phyloP scores from a whole-genome alignment of 2,888 invertebrate genomes.

The Selenia dentaria region DNA sequence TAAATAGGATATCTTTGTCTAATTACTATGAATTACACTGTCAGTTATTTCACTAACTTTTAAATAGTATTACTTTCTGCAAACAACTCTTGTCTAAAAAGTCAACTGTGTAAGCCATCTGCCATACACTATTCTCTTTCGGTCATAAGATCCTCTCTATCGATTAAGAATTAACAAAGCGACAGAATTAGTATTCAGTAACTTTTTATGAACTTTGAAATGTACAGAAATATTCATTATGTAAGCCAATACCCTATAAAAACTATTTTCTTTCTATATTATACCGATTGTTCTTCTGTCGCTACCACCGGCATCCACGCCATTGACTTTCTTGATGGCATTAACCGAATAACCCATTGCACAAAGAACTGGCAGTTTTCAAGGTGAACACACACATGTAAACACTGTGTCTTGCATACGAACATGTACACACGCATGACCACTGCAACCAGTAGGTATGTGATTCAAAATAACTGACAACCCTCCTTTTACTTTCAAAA shows the following conservation, averaged over 20 bases:
- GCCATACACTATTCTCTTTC: too few relatives aligned
- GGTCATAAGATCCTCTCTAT: too few relatives aligned
- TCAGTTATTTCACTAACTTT: too few relatives aligned
- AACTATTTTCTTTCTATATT: not conserved
- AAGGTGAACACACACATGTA: conserved; percentile 80
- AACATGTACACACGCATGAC: conserved; percentile 31
- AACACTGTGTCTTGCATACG: conserved; percentile 22
- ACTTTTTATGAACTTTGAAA: too few relatives aligned
- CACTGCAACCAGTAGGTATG: conserved; percentile 47
- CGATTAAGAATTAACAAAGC: too few relatives aligned
- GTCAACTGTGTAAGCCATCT: too few relatives aligned
- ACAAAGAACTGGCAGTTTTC: conserved; percentile 82
- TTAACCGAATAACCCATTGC: conserved; percentile 85
- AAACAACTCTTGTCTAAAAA: too few relatives aligned
- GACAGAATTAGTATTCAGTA: too few relatives aligned
- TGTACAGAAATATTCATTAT: too few relatives aligned
- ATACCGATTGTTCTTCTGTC: conserved; percentile 50
- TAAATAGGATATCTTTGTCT: too few relatives aligned
- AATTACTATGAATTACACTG: too few relatives aligned
- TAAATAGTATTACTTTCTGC: too few relatives aligned
- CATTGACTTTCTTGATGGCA: conserved; percentile 83
- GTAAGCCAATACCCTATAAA: not conserved
- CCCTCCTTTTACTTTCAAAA: conserved; percentile 26
- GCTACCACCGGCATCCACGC: conserved; percentile 71
- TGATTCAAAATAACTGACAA: conserved; percentile 73